Conservation (phyloP, 2,888 invertebrate species). For the Camptogramma bilineatum region DNA sequence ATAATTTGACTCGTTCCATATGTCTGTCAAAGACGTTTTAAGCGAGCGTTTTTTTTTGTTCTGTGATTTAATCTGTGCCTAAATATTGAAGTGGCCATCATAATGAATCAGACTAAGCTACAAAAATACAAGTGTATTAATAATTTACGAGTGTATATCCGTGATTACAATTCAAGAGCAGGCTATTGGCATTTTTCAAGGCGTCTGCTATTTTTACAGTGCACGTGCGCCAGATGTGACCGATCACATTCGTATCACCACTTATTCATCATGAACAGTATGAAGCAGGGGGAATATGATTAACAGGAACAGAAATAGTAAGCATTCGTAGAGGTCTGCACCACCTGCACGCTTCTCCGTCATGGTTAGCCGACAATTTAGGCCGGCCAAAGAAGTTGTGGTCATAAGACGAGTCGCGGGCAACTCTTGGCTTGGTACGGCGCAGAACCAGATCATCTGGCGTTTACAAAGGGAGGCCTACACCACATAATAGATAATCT, state of each 20-base stretch:
- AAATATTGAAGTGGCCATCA: neutral
- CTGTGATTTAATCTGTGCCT: neutral
- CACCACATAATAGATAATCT: no score
- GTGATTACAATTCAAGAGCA: constrained; percentile 49
- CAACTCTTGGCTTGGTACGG: no score
- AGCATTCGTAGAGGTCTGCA: no score
- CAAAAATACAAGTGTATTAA: constrained; percentile 29
- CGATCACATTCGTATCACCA: constrained; percentile 28
- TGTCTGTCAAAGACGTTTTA: no score
- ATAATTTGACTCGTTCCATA: no score
- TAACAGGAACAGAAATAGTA: neutral
- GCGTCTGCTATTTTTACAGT: constrained; percentile 55
- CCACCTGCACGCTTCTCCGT: no score
- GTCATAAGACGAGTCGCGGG: no score
- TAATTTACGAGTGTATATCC: constrained; percentile 39
- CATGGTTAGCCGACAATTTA: no score
- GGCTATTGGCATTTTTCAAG: constrained; percentile 49
- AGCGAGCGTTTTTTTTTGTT: no score
- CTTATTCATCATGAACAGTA: constrained; percentile 14
- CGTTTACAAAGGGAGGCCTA: no score
- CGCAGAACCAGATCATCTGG: no score
- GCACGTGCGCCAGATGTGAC: constrained; percentile 61
- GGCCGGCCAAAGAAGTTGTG: no score
- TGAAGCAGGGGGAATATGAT: neutral
- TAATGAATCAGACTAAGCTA: constrained; percentile 10